phyloP scores from a whole-genome alignment of 2,797 vertebrate genomes.

The Lutjanus campechanus region DNA sequence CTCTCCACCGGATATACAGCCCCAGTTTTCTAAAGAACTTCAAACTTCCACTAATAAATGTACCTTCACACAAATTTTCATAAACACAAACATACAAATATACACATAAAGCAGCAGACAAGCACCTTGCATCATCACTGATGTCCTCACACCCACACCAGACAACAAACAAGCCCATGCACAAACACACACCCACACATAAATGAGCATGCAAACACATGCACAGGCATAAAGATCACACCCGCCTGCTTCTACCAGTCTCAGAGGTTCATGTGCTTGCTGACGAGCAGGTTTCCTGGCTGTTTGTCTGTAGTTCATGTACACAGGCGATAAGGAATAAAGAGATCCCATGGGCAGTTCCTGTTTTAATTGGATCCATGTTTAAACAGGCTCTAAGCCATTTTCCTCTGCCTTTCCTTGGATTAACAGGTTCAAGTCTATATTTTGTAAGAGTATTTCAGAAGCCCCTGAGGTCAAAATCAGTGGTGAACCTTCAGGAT shows the following conservation, averaged over 20 bases:
- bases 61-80: neutral
- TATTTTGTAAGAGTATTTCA: constrained; percentile 13
- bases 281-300: constrained; percentile 51
- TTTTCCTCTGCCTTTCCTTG: constrained; percentile 35
- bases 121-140: constrained; percentile 20
- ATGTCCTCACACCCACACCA: constrained; percentile 39
- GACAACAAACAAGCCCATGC: constrained; percentile 45
- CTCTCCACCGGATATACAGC: neutral
- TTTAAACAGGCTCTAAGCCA: constrained; percentile 54
- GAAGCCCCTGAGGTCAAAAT: constrained; percentile 5
- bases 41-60: constrained; percentile 15
- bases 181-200: constrained; percentile 53
- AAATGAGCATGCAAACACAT: constrained; percentile 63
- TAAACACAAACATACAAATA: neutral
- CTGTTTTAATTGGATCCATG: constrained; percentile 69
- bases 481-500: neutral
- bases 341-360: constrained; percentile 50
- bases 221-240: constrained; percentile 32
- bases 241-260: constrained; percentile 19
- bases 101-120: constrained; percentile 10
- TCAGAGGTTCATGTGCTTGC: constrained; percentile 35
- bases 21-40: neutral
- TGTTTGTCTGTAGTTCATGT: constrained; percentile 49
- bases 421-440: constrained; percentile 25
- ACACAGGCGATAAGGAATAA: constrained; percentile 57